Evolutionary conservation across 2,113 vertebrate species (phyloP), one percentile per base, ranked within the genome.

Genomic region (Prunella fulvescens): DNA sequence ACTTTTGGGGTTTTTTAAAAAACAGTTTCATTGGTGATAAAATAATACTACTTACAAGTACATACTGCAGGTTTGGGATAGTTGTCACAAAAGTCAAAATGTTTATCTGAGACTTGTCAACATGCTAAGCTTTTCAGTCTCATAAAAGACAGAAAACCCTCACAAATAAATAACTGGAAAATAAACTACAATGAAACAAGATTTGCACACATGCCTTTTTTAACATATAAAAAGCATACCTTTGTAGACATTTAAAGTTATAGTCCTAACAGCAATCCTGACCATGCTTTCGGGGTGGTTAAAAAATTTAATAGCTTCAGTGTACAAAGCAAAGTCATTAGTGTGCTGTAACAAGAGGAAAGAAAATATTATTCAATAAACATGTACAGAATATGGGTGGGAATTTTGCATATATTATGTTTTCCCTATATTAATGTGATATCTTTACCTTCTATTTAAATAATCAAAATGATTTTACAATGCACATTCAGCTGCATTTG

Each of bases 241-340:
- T 99, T 99, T 99, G 96, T 99, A 99, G 93, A 99, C 99, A 53
- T 99, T 99, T 96, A 99, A 98, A 28, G 99, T 99, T 98, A 99
- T 99, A 89, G 99, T 99, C 95, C 99, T 98, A 93, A 99, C 99
- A 61, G 99, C 99, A 92, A 99, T 99, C 96, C 99, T 98, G 96
- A 99, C 99, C 99, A 99, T 99, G 98, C 99, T 99, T 96, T 99
- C 99, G 11, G 99, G 98, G 95, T 99, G 99, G 98, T 99, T 99
- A 98, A 99, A 99, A 98, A 99, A 99, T 92, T 99, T 99, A 97
- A 99, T 99, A 97, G 99, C 99, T 98, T 99, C 99, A 77, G 99
- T 99, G 98, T 99, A 99, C 95, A 99, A 98, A 97, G 99, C 99
- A 97, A 99, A 99, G 98, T 99, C 99, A 86, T 99, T 99, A 93